phyloP scores from a whole-genome alignment of 53 echinoderm and acorn worm genomes.

The Antedon mediterranea region DNA sequence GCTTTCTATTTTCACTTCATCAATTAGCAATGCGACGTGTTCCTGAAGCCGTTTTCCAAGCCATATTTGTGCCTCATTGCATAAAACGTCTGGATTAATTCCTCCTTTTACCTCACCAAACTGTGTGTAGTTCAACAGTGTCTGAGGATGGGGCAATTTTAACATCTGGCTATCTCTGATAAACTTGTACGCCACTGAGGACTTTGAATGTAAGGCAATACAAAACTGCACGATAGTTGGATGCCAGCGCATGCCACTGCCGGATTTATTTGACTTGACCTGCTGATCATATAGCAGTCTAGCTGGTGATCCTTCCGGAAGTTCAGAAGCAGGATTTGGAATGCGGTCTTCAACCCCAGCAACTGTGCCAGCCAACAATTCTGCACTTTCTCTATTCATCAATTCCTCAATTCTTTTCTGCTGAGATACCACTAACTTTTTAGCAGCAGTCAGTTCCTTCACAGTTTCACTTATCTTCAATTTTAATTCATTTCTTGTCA shows the following conservation, averaged over 20 bases:
- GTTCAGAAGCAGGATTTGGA: too few relatives aligned
- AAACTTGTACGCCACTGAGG: constrained; percentile 7
- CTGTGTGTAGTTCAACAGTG: constrained; percentile 6
- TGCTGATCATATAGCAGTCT: constrained; percentile 2
- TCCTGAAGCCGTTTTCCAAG: background rate
- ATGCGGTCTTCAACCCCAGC: too few relatives aligned
- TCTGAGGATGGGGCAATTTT: constrained; percentile 3
- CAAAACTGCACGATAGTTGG: constrained; percentile 15
- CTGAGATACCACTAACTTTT: too few relatives aligned
- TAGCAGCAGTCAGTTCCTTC: too few relatives aligned
- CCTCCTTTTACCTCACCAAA: background rate
- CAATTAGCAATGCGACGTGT: background rate
- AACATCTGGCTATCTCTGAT: background rate
- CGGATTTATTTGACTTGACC: background rate
- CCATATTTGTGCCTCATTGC: background rate
- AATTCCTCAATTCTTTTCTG: too few relatives aligned
- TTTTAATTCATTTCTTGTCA: too few relatives aligned
- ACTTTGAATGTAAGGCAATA: constrained; percentile 7
- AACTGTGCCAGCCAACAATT: too few relatives aligned
- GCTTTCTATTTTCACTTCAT: background rate
- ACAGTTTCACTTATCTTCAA: too few relatives aligned
- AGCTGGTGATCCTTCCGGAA: background rate
- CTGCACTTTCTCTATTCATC: too few relatives aligned
- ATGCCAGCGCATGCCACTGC: constrained; percentile 10
- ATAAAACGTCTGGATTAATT: background rate